phyloP scores from a whole-genome alignment of 2,888 invertebrate genomes.

The Morinoia aosen region DNA sequence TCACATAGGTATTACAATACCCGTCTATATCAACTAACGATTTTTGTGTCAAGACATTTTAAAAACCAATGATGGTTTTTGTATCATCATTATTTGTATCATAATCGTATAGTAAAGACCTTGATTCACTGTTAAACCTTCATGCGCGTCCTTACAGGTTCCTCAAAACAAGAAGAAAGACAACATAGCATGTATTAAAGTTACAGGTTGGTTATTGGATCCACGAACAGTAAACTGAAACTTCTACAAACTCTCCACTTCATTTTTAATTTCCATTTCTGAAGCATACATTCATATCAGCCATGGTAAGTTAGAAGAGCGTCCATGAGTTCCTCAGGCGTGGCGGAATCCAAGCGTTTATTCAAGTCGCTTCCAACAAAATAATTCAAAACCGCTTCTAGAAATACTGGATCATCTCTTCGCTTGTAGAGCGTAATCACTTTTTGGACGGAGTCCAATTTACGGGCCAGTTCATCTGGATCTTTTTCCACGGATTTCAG shows the following conservation, averaged over 20 bases:
- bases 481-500: not conserved
- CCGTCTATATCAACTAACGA: too few relatives aligned
- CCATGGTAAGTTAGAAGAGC: not conserved
- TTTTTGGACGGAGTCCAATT: not conserved
- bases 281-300: not conserved
- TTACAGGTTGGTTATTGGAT: not conserved
- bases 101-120: too few relatives aligned
- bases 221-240: too few relatives aligned
- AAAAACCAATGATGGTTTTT: too few relatives aligned
- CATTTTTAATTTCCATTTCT: not conserved
- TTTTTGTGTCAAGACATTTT: too few relatives aligned
- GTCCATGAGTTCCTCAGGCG: not conserved
- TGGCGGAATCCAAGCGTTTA: not conserved
- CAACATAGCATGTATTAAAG: not conserved
- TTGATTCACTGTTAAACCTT: too few relatives aligned
- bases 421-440: not conserved
- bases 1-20: too few relatives aligned
- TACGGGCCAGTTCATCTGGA: not conserved
- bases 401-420: not conserved
- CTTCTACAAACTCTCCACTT: not conserved
- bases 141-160: too few relatives aligned
- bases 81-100: too few relatives aligned
- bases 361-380: not conserved
- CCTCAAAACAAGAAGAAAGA: not conserved
- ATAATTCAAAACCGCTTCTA: not conserved